Evolutionary conservation across 2,113 vertebrate species (phyloP).

Genomic region (Pycnonotus jocosus): DNA sequence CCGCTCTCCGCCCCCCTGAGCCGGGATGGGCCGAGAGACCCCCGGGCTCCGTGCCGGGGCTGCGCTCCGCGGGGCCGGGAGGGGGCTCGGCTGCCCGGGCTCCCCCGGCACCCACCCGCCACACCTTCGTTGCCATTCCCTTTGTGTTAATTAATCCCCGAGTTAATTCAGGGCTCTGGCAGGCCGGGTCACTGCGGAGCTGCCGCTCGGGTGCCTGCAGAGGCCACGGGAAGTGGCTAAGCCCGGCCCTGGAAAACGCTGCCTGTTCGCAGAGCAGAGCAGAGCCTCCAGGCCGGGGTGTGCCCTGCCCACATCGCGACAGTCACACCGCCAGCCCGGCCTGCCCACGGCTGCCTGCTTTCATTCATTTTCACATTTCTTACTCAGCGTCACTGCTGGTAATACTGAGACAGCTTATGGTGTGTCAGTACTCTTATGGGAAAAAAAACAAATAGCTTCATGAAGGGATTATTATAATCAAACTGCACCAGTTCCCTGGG

Average conservation of each 20-base stretch:
- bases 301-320: fast-evolving
- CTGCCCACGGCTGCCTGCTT: neutral
- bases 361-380: neutral
- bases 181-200: neutral
- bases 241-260: fast-evolving
- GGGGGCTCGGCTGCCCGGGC: neutral
- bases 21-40: neutral
- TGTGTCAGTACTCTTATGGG: too few relatives aligned
- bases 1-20: neutral
- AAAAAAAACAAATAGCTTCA: neutral
- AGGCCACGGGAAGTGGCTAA: fast-evolving
- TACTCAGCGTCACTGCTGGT: neutral
- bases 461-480: neutral
- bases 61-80: neutral
- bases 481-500: fast-evolving
- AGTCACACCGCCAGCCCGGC: neutral
- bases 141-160: fast-evolving
- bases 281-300: fast-evolving
- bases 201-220: fast-evolving
- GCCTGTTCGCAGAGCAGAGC: fast-evolving
- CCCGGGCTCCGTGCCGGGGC: neutral
- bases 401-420: neutral
- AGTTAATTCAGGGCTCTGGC: fast-evolving
- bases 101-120: neutral
- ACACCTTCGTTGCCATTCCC: fast-evolving